Conservation (phyloP, 2,797 vertebrate genomes). For the Cynopterus sphinx region DNA sequence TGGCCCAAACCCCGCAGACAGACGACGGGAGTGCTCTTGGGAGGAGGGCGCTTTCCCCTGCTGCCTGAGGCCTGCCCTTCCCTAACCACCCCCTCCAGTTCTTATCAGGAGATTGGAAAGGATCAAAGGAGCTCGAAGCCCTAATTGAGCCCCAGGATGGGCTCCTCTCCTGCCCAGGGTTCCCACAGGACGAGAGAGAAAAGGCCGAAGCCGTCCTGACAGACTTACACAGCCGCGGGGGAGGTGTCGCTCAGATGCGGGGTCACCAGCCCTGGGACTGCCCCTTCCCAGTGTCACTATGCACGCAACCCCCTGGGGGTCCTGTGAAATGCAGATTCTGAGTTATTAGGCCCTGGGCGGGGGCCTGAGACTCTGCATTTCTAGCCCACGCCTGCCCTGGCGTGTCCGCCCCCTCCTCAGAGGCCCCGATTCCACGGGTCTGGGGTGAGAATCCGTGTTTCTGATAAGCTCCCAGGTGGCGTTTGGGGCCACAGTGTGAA, state of each 20-base stretch:
- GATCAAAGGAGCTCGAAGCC: constrained; percentile 57
- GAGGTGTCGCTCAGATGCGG: background rate
- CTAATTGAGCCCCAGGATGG: background rate
- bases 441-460: accelerated
- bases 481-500: background rate
- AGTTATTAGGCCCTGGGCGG: background rate
- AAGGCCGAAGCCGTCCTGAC: constrained; percentile 21
- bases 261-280: background rate
- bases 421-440: background rate
- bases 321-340: background rate
- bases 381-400: accelerated
- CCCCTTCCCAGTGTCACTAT: background rate
- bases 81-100: background rate
- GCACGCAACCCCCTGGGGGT: background rate
- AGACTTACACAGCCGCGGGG: background rate
- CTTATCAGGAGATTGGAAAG: constrained; percentile 50
- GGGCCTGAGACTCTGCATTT: background rate
- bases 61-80: background rate
- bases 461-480: background rate
- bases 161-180: background rate
- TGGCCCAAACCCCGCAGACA: background rate
- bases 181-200: constrained; percentile 49
- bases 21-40: background rate
- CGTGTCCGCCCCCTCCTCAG: background rate
- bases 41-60: background rate